These are phyloP conservation scores for Adoxophyes honmai DNA, from an alignment of 1,140 invertebrate genomes.

Conservation along the genomic window DNA sequence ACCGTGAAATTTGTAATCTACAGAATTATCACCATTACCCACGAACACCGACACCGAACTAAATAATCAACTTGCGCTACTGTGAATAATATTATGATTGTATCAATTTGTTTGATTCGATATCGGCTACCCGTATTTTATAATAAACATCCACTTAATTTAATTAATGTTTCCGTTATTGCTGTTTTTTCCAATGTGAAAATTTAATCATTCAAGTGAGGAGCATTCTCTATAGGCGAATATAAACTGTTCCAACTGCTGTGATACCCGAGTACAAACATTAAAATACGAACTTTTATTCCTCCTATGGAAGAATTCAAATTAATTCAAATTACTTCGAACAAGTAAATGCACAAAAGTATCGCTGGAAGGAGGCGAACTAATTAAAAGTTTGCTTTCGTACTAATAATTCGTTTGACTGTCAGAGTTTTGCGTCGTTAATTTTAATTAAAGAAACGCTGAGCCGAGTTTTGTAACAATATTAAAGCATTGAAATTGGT, in stretches of 20 bases:
- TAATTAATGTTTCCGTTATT: constrained; percentile 5
- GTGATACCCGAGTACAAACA: constrained; percentile 11
- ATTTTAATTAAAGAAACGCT: constrained; percentile 77
- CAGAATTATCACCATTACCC: constrained; percentile 24
- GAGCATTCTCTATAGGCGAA: too few relatives aligned
- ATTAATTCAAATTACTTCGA: constrained; percentile 61
- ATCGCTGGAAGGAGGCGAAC: constrained; percentile 60
- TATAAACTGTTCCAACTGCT: too few relatives aligned
- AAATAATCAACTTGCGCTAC: constrained; percentile 1
- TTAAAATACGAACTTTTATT: constrained; percentile 20
- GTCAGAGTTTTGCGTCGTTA: constrained; percentile 75
- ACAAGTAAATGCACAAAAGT: constrained; percentile 67
- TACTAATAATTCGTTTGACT: constrained; percentile 76
- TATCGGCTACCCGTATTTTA: constrained; percentile 16
- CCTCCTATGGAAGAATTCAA: constrained; percentile 39
- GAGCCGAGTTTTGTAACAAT: constrained; percentile 67
- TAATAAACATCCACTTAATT: constrained; percentile 4
- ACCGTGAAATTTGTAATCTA: constrained; percentile 61
- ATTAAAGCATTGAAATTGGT: constrained; percentile 75
- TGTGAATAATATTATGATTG: constrained; percentile 27
- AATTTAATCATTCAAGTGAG: not conserved
- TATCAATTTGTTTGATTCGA: constrained; percentile 16
- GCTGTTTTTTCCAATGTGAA: not conserved
- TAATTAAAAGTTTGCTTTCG: constrained; percentile 74
- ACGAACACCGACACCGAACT: not conserved